Evolutionary conservation across 2,797 vertebrate genomes (phyloP), one percentile per base, ranked within the genome.

Genomic region (Melanotaenia pygmaea): DNA sequence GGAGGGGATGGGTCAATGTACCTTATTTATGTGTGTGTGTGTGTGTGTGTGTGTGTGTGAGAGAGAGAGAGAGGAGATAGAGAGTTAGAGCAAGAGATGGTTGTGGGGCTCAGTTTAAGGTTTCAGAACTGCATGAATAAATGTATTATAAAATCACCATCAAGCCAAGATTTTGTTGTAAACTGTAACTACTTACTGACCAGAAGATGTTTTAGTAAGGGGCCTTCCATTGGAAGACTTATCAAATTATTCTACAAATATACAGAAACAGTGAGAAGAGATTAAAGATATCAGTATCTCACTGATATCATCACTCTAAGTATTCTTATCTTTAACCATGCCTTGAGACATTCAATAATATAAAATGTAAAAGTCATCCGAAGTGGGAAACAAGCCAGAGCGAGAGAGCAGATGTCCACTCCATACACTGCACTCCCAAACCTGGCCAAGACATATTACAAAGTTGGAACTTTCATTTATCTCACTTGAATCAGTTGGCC

Each of bases 391-490:
- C 7, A 20, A 57, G 43, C 56, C 20, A 18, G 16, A 56, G 38
- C 50, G 38, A 37, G 37, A 72, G 22, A 2, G 20, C 18, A 51
- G 24, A 64, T 67, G 32, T 50, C 20, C 43, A 53, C 40, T 59
- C 8, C 37, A 20, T 57, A 13, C 50, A 57, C 50, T 45, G n/a
- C 51, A 47, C 56, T 32, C 3, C 3, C 40, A 47, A 64, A 54
- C 37, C 12, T 47, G 65, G 32, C 40, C 10, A 64, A 40, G 57
- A 70, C 74, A 56, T 69, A 68, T 59, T 54, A 40, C 59, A 47
- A 56, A 61, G 35, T 59, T 59, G 30, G 13, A 13, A 65, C 43
- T 54, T 40, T 69, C 70, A 54, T 56, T 64, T 59, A 63, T 67
- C 68, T 64, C 62, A 28, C 5, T 28, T 35, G 30, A 60, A 62